These are phyloP conservation scores for Achatina immaculata DNA, from an alignment of 1,140 invertebrate genomes.

Conservation along the genomic window DNA sequence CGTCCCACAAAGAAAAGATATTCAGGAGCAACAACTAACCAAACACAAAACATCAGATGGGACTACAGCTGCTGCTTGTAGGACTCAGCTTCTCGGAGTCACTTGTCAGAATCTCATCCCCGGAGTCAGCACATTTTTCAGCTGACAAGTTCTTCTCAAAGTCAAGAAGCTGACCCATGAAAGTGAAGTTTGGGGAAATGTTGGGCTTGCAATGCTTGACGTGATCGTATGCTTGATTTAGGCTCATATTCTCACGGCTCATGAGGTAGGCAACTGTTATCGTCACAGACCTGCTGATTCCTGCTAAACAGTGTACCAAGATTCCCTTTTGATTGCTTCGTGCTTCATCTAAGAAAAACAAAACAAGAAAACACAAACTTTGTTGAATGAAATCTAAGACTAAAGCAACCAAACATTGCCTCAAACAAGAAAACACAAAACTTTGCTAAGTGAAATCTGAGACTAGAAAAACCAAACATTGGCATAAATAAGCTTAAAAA, in stretches of 20 bases:
- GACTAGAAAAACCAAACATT: too few species aligned
- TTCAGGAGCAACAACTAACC: too few species aligned
- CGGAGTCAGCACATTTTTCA: slow-evolving; percentile 22
- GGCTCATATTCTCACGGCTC: slow-evolving; percentile 79
- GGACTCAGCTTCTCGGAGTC: slow-evolving; percentile 38
- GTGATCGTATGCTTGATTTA: slow-evolving; percentile 94
- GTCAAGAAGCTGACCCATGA: slow-evolving; percentile 94
- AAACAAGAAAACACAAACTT: slow-evolving; percentile 44
- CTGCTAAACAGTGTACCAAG: slow-evolving; percentile 70
- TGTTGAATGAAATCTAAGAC: too few species aligned
- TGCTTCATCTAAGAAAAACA: slow-evolving; percentile 84
- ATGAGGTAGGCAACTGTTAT: slow-evolving; percentile 71
- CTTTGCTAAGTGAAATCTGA: too few species aligned
- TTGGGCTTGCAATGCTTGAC: slow-evolving; percentile 92
- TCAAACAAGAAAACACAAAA: too few species aligned
- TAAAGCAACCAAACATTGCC: too few species aligned
- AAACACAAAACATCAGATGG: slow-evolving; percentile 34
- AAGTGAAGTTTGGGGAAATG: slow-evolving; percentile 97
- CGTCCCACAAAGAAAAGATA: too few species aligned
- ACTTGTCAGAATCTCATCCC: slow-evolving; percentile 24
- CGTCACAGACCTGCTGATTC: slow-evolving; percentile 69
- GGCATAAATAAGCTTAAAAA: too few species aligned
- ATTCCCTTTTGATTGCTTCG: slow-evolving; percentile 79
- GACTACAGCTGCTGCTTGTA: slow-evolving; percentile 33
- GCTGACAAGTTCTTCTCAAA: slow-evolving; percentile 78